These are phyloP conservation scores for Myiozetetes cayanensis DNA, from an alignment of 2,113 vertebrate species.

Conservation along the genomic window DNA sequence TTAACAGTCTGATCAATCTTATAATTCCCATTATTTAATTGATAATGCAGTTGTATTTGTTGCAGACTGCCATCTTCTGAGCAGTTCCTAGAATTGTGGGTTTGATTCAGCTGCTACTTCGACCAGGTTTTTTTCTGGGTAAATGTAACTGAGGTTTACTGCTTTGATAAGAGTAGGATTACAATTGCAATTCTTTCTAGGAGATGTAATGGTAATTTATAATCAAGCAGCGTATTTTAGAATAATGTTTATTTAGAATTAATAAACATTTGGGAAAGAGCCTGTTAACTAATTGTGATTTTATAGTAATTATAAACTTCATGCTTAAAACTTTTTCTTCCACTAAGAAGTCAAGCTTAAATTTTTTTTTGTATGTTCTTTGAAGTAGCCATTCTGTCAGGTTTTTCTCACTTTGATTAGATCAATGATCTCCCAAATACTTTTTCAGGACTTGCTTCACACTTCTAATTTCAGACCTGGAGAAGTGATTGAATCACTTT, in stretches of 20 bases:
- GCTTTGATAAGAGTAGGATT: background rate
- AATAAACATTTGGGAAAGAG: background rate
- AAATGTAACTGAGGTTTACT: background rate
- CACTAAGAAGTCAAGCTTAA: background rate
- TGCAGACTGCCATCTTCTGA: conserved; percentile 45
- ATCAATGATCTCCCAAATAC: background rate
- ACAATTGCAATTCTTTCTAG: background rate
- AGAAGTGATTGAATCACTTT: background rate
- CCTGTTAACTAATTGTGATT: background rate
- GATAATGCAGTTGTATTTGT: background rate
- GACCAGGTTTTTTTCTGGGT: background rate
- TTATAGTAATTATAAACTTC: background rate
- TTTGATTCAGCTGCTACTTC: background rate
- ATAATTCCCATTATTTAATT: background rate
- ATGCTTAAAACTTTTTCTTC: background rate
- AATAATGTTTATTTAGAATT: background rate
- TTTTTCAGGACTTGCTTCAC: background rate
- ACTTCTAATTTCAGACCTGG: background rate
- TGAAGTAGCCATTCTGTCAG: background rate
- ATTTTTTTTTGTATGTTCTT: background rate
- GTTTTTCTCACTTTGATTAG: background rate
- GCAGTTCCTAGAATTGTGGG: background rate
- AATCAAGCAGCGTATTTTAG: background rate
- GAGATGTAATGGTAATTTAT: background rate
- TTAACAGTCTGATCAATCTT: background rate